Percentiles rank a stretch among this genome's conserved stretches.
phyloP scores from a whole-genome alignment of 2,113 vertebrate genomes.

The Notechis scutatus region DNA sequence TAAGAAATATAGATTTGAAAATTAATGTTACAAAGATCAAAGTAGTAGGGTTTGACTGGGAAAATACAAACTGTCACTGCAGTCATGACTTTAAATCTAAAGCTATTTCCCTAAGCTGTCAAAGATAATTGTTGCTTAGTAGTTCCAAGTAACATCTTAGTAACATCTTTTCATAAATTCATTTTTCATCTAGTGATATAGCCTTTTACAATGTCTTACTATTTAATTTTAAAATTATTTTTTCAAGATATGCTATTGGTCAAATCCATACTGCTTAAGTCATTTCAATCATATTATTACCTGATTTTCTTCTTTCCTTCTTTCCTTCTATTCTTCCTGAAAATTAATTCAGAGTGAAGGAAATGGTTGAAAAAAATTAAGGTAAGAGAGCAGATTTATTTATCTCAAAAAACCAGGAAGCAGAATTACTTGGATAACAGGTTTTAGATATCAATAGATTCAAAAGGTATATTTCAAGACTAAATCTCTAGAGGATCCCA shows the following conservation, averaged over 20 bases:
- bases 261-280: constrained; percentile 9
- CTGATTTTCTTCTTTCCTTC: neutral
- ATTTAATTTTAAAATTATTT: constrained; percentile 7
- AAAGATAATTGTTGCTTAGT: constrained; percentile 13
- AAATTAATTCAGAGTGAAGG: neutral
- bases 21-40: neutral
- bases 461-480: neutral
- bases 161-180: constrained; percentile 28
- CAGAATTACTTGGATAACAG: neutral
- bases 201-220: constrained; percentile 29
- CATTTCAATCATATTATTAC: neutral
- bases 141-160: constrained; percentile 27
- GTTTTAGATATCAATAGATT: neutral
- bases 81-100: constrained; percentile 6
- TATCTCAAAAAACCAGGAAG: neutral
- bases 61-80: constrained; percentile 26
- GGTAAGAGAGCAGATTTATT: accelerated
- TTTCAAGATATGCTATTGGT: neutral
- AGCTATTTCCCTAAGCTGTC: neutral
- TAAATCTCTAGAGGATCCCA: neutral
- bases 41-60: neutral
- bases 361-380: neutral
- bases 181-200: constrained; percentile 22
- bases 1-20: neutral
- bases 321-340: no score